These are phyloP conservation scores for Theonella swinhoei DNA, from an alignment of 37 sponge, comb jelly and placozoan species.

Conservation along the genomic window DNA sequence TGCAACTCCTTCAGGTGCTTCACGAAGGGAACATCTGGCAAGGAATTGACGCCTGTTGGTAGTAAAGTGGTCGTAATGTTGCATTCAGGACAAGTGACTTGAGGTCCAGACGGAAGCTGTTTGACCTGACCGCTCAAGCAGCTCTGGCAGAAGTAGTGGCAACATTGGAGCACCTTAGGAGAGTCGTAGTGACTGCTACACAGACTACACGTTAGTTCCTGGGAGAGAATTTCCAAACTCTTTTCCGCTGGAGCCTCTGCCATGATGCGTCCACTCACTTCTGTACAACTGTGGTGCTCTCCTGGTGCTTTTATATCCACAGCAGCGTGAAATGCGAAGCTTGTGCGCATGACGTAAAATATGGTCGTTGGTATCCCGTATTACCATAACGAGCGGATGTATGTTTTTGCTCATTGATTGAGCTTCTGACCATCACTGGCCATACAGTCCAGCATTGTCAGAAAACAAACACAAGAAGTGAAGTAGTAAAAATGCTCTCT, in stretches of 20 bases:
- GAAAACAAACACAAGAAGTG: background rate
- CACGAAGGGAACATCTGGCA: conserved; percentile 5
- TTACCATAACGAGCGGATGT: no score
- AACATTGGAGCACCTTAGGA: conserved; percentile 40
- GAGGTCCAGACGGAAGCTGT: background rate
- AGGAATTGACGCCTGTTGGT: background rate
- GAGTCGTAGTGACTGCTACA: conserved; percentile 5
- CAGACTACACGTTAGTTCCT: conserved; percentile 18
- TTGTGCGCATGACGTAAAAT: no score
- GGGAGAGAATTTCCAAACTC: conserved; percentile 3
- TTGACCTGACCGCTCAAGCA: conserved; percentile 1
- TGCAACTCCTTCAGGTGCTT: background rate
- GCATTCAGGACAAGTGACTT: conserved; percentile 2
- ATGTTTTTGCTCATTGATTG: no score
- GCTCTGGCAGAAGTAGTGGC: conserved; percentile 28
- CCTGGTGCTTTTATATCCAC: no score
- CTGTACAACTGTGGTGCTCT: no score
- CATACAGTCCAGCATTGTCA: background rate
- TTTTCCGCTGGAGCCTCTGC: conserved; percentile 23
- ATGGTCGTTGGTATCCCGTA: no score
- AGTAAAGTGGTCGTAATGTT: background rate
- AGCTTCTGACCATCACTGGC: no score
- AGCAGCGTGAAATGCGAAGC: no score
- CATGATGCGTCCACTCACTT: no score
- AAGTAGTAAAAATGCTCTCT: no score